Evolutionary conservation across 2,888 invertebrate genomes (phyloP).

Genomic region (Chrysotoxum bicinctum): DNA sequence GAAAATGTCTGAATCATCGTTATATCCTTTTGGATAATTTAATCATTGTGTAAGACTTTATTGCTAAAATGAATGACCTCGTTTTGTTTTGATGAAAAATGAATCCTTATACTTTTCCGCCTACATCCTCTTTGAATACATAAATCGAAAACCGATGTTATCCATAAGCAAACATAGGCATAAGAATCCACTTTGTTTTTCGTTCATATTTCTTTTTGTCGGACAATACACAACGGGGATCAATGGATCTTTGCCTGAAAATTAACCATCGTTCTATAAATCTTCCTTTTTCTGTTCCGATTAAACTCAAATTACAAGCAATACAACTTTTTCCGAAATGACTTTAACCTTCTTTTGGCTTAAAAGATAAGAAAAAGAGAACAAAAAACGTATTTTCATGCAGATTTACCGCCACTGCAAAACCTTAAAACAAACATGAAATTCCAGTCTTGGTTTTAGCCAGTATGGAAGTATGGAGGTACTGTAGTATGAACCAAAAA

Average conservation of each 20-base stretch:
- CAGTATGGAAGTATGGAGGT: background rate
- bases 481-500: background rate
- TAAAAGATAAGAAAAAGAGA: constrained; percentile 24
- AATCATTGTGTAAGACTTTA: background rate
- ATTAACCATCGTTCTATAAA: constrained; percentile 35
- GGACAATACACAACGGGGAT: constrained; percentile 7
- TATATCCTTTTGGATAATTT: background rate
- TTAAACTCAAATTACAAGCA: constrained; percentile 11
- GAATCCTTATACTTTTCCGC: background rate
- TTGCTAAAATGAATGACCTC: background rate
- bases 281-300: constrained; percentile 10
- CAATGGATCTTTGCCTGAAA: constrained; percentile 7
- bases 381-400: constrained; percentile 46
- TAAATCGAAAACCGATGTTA: constrained; percentile 19
- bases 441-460: constrained; percentile 49
- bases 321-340: constrained; percentile 26
- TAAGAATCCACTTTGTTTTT: background rate
- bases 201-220: background rate
- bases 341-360: constrained; percentile 60
- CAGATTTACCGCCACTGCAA: constrained; percentile 52
- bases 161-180: background rate
- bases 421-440: constrained; percentile 39
- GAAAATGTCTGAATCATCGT: no score
- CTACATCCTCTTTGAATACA: background rate
- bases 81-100: background rate